Evolutionary conservation across 2,797 vertebrate genomes (phyloP).

Genomic region (Gambusia yucatana): DNA sequence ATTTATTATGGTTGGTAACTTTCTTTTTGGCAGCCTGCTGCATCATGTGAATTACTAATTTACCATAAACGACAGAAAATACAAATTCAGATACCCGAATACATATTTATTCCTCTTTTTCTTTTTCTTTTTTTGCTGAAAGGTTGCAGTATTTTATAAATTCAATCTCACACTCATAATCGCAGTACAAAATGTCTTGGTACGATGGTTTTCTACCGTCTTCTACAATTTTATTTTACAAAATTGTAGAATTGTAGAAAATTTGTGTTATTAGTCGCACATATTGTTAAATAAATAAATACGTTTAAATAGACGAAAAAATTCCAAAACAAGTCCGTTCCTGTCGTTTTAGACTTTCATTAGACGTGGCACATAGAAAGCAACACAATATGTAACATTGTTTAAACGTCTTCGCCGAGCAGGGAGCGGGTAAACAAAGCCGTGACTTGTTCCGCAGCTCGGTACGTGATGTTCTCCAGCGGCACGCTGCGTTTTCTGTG

Average conservation of each 20-base stretch:
- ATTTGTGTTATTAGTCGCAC: background rate
- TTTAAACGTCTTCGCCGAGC: too few species aligned
- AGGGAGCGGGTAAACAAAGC: background rate
- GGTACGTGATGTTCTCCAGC: constrained; percentile 7
- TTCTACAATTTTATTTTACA: background rate
- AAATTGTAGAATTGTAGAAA: too few species aligned
- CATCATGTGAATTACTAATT: background rate
- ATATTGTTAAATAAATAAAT: background rate
- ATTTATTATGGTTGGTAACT: background rate
- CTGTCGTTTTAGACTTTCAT: background rate
- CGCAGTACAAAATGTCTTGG: background rate
- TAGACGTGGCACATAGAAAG: background rate
- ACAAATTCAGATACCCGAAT: background rate
- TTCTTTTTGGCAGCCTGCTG: background rate
- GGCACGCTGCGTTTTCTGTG: constrained; percentile 42
- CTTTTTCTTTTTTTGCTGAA: background rate
- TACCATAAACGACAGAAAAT: background rate
- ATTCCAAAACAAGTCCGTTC: background rate
- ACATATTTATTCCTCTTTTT: background rate
- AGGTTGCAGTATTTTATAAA: background rate
- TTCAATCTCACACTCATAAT: background rate
- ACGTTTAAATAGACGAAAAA: background rate
- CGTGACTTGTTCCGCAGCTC: background rate
- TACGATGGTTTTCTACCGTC: background rate
- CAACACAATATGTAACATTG: background rate